These are phyloP conservation scores for Platyscapa corneri DNA, from an alignment of 1,140 invertebrate genomes.

Conservation along the genomic window DNA sequence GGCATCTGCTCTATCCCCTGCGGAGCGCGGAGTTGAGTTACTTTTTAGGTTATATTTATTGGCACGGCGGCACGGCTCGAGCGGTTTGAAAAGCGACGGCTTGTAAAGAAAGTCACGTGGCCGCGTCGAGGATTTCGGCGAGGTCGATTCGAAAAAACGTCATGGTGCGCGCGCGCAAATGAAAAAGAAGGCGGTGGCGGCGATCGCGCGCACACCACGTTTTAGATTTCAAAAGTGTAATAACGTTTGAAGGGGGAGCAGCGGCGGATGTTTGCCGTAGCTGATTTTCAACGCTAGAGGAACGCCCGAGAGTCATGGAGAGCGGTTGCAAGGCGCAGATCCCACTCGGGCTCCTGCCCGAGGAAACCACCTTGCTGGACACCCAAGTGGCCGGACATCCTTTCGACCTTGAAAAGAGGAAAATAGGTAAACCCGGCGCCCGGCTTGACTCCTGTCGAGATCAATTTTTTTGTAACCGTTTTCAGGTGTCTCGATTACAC, in stretches of 20 bases:
- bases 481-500: too few species aligned
- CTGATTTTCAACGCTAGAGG: not conserved
- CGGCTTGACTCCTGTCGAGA: too few species aligned
- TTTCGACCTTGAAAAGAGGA: slow-evolving; percentile 74
- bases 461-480: not conserved
- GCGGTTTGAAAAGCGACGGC: not conserved
- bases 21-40: too few species aligned
- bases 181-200: not conserved
- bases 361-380: slow-evolving; percentile 67
- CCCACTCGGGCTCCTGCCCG: slow-evolving; percentile 54
- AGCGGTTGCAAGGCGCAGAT: not conserved
- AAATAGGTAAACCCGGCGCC: slow-evolving; percentile 73
- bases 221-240: not conserved
- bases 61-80: not conserved
- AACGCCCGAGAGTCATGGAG: not conserved
- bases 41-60: not conserved
- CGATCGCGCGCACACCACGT: too few species aligned
- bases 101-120: not conserved
- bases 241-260: not conserved
- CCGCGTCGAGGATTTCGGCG: not conserved
- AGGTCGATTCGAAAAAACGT: too few species aligned
- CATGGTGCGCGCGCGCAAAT: too few species aligned
- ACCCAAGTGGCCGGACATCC: slow-evolving; percentile 84
- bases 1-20: not conserved
- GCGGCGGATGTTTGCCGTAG: not conserved